Evolutionary conservation across 2,888 invertebrate genomes (phyloP).

Genomic region (Meganola albula): DNA sequence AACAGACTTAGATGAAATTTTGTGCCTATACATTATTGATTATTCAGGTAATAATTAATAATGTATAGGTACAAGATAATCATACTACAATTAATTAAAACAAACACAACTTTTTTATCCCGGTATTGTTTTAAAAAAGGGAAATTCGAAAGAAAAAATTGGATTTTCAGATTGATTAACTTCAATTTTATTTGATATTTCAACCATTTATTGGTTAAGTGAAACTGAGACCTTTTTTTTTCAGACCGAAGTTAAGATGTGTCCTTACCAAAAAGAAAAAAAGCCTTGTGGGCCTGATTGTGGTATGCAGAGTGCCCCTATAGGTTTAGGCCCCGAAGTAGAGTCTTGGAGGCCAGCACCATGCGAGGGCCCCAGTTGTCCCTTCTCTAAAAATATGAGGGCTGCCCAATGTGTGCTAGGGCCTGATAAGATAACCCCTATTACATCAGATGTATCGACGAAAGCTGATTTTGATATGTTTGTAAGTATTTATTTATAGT

Average conservation of each 20-base stretch:
- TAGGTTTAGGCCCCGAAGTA: constrained; percentile 30
- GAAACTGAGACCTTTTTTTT: too few species aligned
- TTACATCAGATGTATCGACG: constrained; percentile 15
- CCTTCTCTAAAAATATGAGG: constrained; percentile 48
- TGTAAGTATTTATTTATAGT: too few species aligned
- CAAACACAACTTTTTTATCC: too few species aligned
- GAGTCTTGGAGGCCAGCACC: constrained; percentile 35
- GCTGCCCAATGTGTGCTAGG: constrained; percentile 58
- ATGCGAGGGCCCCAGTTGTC: constrained; percentile 40
- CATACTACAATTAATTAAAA: too few species aligned
- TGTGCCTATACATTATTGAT: too few species aligned
- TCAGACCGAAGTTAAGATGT: constrained; percentile 31
- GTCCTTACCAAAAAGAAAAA: constrained; percentile 38
- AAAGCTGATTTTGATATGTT: constrained; percentile 16
- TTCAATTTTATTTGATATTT: too few species aligned
- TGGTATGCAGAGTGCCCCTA: constrained; percentile 30
- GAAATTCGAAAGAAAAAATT: too few species aligned
- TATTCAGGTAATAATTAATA: too few species aligned
- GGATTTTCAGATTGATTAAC: neutral
- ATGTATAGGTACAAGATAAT: too few species aligned
- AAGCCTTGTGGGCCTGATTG: constrained; percentile 44
- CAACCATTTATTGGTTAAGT: too few species aligned
- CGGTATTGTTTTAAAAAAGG: too few species aligned
- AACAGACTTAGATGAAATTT: too few species aligned
- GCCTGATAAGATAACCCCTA: constrained; percentile 34